Evolutionary conservation across 1,140 invertebrate genomes (phyloP).

Genomic region (Latrodectus geometricus): DNA sequence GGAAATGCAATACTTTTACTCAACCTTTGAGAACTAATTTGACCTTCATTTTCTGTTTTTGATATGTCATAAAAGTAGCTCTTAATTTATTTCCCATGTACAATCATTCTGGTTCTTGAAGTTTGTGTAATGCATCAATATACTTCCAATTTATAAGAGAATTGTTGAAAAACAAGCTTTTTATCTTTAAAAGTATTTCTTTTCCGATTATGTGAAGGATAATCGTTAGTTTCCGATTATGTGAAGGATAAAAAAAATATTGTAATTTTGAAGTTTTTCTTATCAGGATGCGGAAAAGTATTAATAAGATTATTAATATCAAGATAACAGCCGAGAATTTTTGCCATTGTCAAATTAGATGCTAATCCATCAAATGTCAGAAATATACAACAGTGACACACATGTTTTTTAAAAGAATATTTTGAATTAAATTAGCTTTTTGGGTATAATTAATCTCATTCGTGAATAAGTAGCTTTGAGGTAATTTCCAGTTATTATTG

Average conservation of each 20-base stretch:
- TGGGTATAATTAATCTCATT: constrained; percentile 62
- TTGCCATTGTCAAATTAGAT: too few relatives aligned
- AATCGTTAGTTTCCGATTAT: too few relatives aligned
- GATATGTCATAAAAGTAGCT: background rate
- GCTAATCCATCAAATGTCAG: too few relatives aligned
- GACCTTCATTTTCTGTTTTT: constrained; percentile 22
- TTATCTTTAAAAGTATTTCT: too few relatives aligned
- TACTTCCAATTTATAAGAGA: background rate
- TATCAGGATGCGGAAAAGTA: background rate
- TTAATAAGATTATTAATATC: background rate
- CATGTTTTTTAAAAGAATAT: background rate
- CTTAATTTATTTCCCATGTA: constrained; percentile 11
- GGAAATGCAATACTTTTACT: background rate
- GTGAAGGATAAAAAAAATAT: too few relatives aligned
- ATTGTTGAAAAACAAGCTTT: constrained; percentile 53
- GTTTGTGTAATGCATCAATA: background rate
- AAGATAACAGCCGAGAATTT: too few relatives aligned
- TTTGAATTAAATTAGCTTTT: constrained; percentile 64
- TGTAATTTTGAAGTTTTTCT: constrained; percentile 14
- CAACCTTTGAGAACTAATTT: constrained; percentile 6
- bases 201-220: too few relatives aligned
- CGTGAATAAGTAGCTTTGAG: constrained; percentile 67
- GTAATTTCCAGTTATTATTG: constrained; percentile 65
- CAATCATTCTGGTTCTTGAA: constrained; percentile 23
- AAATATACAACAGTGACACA: background rate